Evolutionary conservation across 2,888 invertebrate genomes (phyloP), one percentile per base, ranked within the genome.

Genomic region (Apoda limacodes): DNA sequence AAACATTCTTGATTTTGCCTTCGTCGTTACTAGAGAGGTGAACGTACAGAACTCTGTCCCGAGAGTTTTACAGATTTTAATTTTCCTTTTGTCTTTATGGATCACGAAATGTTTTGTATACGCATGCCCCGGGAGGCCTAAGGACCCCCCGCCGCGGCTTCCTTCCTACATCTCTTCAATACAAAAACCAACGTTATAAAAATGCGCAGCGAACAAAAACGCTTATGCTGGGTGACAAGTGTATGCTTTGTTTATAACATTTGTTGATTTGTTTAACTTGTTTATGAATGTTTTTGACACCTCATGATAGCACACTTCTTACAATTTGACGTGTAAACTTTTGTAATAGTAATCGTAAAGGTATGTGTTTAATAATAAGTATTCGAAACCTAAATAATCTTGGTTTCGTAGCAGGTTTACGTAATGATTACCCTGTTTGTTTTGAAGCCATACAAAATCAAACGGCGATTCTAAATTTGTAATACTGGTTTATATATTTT

Each of bases 51-150:
- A 52, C 52, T 49, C 49, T 53, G 55, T 60, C 60, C 59, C 60
- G 54, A 55, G 66, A 69, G 65, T 57, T 65, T 62, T 60, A 70
- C 65, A 66, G 63, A 70, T 69, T 72, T 71, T 67, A 71, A 75
- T 70, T 71, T 70, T 76, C 61, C 74, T 78, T 80, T 78, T 80
- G 76, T 78, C 74, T 78, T 74, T 75, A 63, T 67, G 72, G 71
- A 75, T 76, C 78, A 78, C 78, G 78, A 71, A 74, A 76, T 74
- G 75, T 78, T 76, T 75, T 76, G 76, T 76, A 65, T 71, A 65
- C 64, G 61, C 54, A 52, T 58, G 52, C 72, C 74, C 69, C 74
- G 59, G 74, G 76, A 65, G 74, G 66, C 65, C 64, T 51, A n/a
- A 36, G 46, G 74, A 67, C 70, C 76, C 71, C 78, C 78, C 71